Evolutionary conservation across 2,797 vertebrate species (phyloP).

Genomic region (Petrocephalus schoutedeni): DNA sequence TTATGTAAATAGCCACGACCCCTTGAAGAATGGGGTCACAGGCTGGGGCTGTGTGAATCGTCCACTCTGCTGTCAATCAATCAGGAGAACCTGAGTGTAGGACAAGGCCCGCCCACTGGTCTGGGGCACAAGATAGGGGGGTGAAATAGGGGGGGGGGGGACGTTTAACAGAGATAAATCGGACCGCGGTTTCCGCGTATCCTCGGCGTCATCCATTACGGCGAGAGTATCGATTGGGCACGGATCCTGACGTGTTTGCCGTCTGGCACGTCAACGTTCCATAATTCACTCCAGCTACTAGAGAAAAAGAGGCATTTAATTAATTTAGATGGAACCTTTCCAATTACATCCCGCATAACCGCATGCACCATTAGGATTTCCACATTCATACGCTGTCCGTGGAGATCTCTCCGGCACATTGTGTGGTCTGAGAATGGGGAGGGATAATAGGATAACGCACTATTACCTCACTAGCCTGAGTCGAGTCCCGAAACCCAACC

Average conservation of each 20-base stretch:
- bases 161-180: constrained; percentile 50
- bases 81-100: background rate
- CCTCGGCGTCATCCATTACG: constrained; percentile 18
- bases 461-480: background rate
- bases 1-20: constrained; percentile 41
- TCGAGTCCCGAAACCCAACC: background rate
- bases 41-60: constrained; percentile 62
- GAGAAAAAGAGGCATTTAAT: background rate
- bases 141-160: constrained; percentile 33
- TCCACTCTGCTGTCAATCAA: constrained; percentile 48
- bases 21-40: constrained; percentile 44
- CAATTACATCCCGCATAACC: constrained; percentile 8
- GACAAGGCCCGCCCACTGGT: constrained; percentile 18
- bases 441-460: background rate
- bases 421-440: background rate
- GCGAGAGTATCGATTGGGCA: background rate
- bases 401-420: background rate
- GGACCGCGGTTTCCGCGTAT: background rate
- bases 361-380: background rate
- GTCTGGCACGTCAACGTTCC: background rate
- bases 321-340: background rate
- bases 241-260: background rate
- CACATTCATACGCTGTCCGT: background rate
- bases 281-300: constrained; percentile 5
- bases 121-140: constrained; percentile 41